A percentile compares a stretch with the other conserved stretches of the same genome.
phyloP scores from a whole-genome alignment of 2,797 vertebrate genomes.

The Cirrhinus molitorella region DNA sequence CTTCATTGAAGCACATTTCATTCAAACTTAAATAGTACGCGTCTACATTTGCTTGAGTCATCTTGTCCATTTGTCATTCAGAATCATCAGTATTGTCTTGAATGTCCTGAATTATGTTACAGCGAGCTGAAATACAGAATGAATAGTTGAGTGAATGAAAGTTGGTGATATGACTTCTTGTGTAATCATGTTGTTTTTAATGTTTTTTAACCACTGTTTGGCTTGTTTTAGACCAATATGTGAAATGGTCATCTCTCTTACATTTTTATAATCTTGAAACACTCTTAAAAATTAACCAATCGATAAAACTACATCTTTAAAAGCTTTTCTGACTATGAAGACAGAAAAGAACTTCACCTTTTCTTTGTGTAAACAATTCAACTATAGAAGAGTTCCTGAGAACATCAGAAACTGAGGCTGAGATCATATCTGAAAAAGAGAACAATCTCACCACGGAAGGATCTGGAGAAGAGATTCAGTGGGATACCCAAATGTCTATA shows the following conservation, averaged over 20 bases:
- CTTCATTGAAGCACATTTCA: conserved; percentile 66
- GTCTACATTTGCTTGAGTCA: conserved; percentile 75
- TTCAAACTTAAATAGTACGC: conserved; percentile 69
- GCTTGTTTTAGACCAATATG: conserved; percentile 75
- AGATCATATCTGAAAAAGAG: conserved; percentile 42
- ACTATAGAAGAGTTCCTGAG: conserved; percentile 79
- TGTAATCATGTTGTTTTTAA: conserved; percentile 44
- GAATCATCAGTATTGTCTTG: conserved; percentile 70
- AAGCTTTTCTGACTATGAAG: conserved; percentile 74
- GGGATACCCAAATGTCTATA: conserved; percentile 75
- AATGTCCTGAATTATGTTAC: conserved; percentile 12
- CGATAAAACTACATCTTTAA: conserved; percentile 78
- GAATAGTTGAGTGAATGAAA: conserved; percentile 59
- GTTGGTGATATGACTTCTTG: conserved; percentile 41
- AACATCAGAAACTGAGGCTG: conserved; percentile 22
- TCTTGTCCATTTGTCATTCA: conserved; percentile 66
- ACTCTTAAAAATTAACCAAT: conserved; percentile 69
- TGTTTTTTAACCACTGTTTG: conserved; percentile 58
- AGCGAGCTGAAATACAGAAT: conserved; percentile 69
- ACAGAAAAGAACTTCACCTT: conserved; percentile 80
- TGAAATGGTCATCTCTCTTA: conserved; percentile 80
- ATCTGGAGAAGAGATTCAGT: conserved; percentile 73
- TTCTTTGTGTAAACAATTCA: conserved; percentile 84
- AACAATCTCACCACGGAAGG: conserved; percentile 70
- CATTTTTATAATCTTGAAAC: conserved; percentile 67